These are phyloP conservation scores for Leptopilina myrica DNA, from an alignment of 2,888 invertebrate species.

Conservation along the genomic window DNA sequence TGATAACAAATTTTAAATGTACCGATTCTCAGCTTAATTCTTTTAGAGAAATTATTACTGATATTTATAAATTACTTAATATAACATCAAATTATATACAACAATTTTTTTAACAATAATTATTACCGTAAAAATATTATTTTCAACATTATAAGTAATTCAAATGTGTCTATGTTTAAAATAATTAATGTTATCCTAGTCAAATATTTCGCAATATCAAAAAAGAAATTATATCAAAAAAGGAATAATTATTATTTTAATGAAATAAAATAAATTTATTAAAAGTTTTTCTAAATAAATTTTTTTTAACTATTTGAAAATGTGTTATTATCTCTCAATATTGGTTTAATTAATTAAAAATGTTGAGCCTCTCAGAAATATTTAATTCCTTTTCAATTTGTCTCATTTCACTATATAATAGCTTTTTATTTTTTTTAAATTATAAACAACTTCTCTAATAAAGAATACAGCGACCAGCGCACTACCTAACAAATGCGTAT, in stretches of 20 bases:
- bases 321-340: too few species aligned
- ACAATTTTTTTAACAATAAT: conserved; percentile 22
- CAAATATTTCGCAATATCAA: too few species aligned
- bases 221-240: too few species aligned
- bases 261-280: too few species aligned
- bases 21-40: not conserved
- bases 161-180: not conserved
- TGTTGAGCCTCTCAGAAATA: not conserved
- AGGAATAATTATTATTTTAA: too few species aligned
- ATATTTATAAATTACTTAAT: not conserved
- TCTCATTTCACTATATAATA: not conserved
- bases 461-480: conserved; percentile 23
- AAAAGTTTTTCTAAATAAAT: too few species aligned
- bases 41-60: conserved; percentile 4
- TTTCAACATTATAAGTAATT: not conserved
- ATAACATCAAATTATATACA: conserved; percentile 1
- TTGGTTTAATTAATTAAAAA: too few species aligned
- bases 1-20: not conserved
- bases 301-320: too few species aligned
- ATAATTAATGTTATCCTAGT: not conserved
- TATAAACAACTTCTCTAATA: conserved; percentile 16
- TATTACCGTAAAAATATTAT: not conserved
- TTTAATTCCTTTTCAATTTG: not conserved
- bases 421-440: not conserved
- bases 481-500: not conserved